Percentiles rank a stretch among this genome's conserved stretches.
Evolutionary conservation across 2,113 vertebrate genomes (phyloP).

Genomic region (Chaetura pelagica): DNA sequence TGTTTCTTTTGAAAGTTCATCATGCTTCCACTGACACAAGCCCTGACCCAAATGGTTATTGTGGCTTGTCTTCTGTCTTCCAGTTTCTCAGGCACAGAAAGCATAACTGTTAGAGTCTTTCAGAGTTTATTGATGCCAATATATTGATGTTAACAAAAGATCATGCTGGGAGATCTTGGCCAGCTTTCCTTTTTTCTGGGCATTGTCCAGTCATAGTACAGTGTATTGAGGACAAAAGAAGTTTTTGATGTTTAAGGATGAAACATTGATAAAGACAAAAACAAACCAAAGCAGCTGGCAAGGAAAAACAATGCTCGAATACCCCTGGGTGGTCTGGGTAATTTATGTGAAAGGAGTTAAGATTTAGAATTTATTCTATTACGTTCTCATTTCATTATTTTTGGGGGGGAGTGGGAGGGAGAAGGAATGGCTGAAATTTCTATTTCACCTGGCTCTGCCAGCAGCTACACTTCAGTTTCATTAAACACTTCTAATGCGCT

Average conservation of each 20-base stretch:
- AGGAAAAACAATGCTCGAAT: not conserved
- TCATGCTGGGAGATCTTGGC: not conserved
- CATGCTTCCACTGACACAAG: not conserved
- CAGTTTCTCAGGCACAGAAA: not conserved
- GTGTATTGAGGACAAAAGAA: not conserved
- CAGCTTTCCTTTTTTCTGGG: not conserved
- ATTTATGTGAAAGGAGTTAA: not conserved
- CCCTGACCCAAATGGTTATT: constrained; percentile 36
- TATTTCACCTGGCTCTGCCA: not conserved
- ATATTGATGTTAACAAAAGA: constrained; percentile 25
- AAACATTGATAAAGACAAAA: not conserved
- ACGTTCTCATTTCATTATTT: not conserved
- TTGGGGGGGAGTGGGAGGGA: not conserved
- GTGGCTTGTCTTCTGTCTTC: constrained; percentile 12
- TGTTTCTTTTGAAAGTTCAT: constrained; percentile 39
- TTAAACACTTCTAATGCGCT: not conserved
- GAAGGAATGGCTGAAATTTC: not conserved
- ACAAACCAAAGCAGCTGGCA: not conserved
- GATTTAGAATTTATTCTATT: not conserved
- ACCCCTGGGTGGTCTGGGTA: not conserved
- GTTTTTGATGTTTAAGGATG: not conserved
- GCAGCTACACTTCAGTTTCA: not conserved
- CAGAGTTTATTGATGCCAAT: not conserved
- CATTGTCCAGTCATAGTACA: not conserved
- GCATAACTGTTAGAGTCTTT: not conserved